Evolutionary conservation across 2,888 invertebrate genomes (phyloP), one percentile per base, ranked within the genome.

Genomic region (Cordilura impudica): DNA sequence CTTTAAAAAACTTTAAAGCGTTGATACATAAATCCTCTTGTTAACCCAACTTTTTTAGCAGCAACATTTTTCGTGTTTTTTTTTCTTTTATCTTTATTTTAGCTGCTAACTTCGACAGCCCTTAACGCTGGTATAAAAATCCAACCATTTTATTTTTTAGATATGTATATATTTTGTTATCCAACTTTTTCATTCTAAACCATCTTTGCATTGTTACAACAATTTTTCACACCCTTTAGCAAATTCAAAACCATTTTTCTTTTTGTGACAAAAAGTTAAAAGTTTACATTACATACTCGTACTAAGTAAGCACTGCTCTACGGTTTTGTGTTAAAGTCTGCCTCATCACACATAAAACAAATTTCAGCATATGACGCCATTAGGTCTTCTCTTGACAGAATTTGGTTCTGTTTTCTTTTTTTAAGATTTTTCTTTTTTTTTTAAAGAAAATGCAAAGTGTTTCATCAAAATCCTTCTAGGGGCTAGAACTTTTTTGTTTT

Each of bases 11-110:
- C 85, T 87, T 87, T 87, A 87, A 87, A 87, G 87, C 87, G 87
- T 87, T 87, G 86, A 87, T 87, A 86, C 87, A 87, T 87, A 87
- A 87, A 87, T 87, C 87, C 87, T 87, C 84, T 85, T 86, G 85
- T 85, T 85, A 85, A 84, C 84, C 83, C 83, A 75, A 72, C 70
- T 61, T 72, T 66, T 54, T 39, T 39, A 39, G 35, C 35, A 39
- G 35, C 35, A 39, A n/a, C n/a, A n/a, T n/a, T n/a, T n/a, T n/a
- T n/a, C n/a, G n/a, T n/a, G n/a, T n/a, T n/a, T n/a, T n/a, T n/a
- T n/a, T n/a, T n/a, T n/a, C 12, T 39, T 39, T 39, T 39, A 5
- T 39, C 12, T 1, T 31, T 31, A 1, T 31, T 8, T 10, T 31
- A 2, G 35, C 35, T n/a, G n/a, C 14, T 49, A 63, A 63, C 63